Base-by-base conservation (phyloP, 2,113 vertebrate species). In the Rhinoptilus africanus region DNA sequence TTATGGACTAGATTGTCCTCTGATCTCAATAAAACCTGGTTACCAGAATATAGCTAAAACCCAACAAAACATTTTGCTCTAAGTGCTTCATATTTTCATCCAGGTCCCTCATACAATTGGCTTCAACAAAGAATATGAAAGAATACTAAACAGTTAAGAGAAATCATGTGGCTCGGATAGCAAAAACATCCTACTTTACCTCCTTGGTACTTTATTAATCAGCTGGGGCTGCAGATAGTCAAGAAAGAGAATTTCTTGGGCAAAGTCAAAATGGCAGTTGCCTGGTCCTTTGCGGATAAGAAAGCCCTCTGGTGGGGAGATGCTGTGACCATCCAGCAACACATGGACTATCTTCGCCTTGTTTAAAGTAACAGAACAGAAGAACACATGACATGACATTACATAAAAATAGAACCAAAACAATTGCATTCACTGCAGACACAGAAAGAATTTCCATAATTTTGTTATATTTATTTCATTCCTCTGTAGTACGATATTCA, bases 241-340 rank as follows among this genome's bases (percentile, higher is more conserved):
- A 30, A 99, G 87, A 78, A 99, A 99, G 80, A 99, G 98, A 96
- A 99, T 98, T 97, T 99, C 99, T 83, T 99, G 99, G 57, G 99
- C 99, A 85, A 99, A 99, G 97, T 99, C 99, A 80, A 99, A 99
- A 97, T 99, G 99, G 93, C 99, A 99, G 97, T 99, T 99, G 76
- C 99, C 99, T 0, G 98, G 99, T 59, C 99, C 99, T 96, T 99
- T 99, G 91, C 99, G 98, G 97, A 99, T 97, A 22, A 99, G 99
- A 89, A 99, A 99, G 34, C 99, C 99, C 27, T 98, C 98, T 0
- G 88, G 66, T 3, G 99, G 99, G 34, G 99, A 99, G 94, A 99
- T 95, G 56, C 97, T 91, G 43, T 97, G 95, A 68, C 98, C 98
- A 14, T 99, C 99, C 97, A 99, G 83, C 30, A 97, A 97, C 88